Percentiles rank a stretch among this genome's conserved stretches.
Evolutionary conservation across 2,797 vertebrate genomes (phyloP).

Genomic region (Tangara arthus): DNA sequence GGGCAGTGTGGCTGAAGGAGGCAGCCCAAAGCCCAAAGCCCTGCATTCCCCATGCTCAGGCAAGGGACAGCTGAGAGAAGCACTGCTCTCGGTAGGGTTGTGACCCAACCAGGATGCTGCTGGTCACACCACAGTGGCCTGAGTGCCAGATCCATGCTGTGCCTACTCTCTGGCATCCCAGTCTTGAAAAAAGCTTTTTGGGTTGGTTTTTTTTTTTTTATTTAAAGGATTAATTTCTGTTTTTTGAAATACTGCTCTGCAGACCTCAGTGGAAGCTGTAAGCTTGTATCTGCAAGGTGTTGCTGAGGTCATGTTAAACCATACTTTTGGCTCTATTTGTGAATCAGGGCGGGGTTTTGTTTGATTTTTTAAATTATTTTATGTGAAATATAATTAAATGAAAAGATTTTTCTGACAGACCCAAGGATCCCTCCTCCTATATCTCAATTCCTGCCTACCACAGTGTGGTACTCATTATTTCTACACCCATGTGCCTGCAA

Average conservation of each 20-base stretch:
- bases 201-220: background rate
- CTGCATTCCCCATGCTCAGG: background rate
- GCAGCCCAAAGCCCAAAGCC: background rate
- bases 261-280: background rate
- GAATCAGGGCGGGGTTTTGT: background rate
- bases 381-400: background rate
- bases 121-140: background rate
- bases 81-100: background rate
- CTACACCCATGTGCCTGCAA: background rate
- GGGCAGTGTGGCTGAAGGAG: background rate
- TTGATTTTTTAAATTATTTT: background rate
- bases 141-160: background rate
- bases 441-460: background rate
- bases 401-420: slow-evolving; percentile 15
- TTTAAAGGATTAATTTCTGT: background rate
- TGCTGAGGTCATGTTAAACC: background rate
- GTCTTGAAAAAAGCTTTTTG: background rate
- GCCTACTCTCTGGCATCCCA: background rate
- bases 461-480: background rate
- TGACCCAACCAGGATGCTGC: background rate
- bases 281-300: background rate
- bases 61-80: background rate
- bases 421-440: background rate
- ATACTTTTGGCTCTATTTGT: background rate
- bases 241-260: slow-evolving; percentile 32